These are phyloP conservation scores for Leucopsar rothschildi DNA, from an alignment of 2,113 vertebrate species.

Conservation along the genomic window DNA sequence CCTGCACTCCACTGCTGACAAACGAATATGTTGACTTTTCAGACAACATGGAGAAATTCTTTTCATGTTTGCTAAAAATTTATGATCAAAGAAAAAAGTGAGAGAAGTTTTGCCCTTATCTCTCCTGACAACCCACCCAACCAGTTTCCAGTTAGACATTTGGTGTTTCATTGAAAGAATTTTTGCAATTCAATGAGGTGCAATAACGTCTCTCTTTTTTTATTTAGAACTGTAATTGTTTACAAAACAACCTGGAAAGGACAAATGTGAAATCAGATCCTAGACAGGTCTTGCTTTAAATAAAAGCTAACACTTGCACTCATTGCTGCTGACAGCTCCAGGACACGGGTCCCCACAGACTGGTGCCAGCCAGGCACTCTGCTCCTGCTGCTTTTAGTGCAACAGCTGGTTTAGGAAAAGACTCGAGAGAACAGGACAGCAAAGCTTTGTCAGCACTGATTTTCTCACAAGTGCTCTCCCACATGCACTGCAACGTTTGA, in stretches of 20 bases:
- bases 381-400: background rate
- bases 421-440: background rate
- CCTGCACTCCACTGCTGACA: background rate
- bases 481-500: background rate
- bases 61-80: background rate
- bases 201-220: background rate
- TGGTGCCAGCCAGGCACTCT: background rate
- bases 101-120: background rate
- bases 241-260: background rate
- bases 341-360: background rate
- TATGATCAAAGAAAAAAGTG: background rate
- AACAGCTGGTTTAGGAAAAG: background rate
- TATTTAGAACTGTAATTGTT: background rate
- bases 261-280: background rate
- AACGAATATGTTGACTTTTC: background rate
- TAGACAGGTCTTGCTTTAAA: background rate
- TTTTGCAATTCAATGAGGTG: conserved; percentile 44
- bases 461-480: fast-evolving
- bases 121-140: background rate
- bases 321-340: background rate
- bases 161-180: background rate
- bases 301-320: background rate
- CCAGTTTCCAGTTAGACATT: background rate
- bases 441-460: background rate
- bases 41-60: background rate